phyloP scores from a whole-genome alignment of 2,797 vertebrate species.

The Loriculus beryllinus region DNA sequence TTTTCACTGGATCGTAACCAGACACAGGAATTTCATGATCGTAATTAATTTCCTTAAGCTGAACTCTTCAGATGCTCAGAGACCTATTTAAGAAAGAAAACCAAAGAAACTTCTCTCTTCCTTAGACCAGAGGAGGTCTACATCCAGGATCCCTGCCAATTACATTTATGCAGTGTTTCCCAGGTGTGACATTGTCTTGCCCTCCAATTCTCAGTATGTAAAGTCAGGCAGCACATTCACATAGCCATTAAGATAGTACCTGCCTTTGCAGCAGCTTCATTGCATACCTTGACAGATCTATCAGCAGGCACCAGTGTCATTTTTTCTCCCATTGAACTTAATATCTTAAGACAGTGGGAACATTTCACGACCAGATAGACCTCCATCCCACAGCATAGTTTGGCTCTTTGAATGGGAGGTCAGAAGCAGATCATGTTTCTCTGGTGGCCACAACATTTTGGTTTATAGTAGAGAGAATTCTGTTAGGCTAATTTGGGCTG shows the following conservation, averaged over 20 bases:
- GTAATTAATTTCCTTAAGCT: not conserved
- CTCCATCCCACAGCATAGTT: not conserved
- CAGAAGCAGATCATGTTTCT: not conserved
- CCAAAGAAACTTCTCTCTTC: not conserved
- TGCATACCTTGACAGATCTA: not conserved
- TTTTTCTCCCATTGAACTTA: conserved; percentile 10
- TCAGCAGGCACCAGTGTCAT: not conserved
- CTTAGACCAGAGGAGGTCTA: not conserved
- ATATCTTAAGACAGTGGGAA: not conserved
- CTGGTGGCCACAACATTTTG: not conserved
- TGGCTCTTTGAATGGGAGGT: not conserved
- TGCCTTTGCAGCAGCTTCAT: conserved; percentile 13
- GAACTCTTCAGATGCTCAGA: not conserved
- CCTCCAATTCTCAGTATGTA: not conserved
- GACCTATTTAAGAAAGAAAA: not conserved
- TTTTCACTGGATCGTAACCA: not conserved
- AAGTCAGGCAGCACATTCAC: not conserved
- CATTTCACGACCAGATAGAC: not conserved
- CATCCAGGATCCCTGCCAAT: not conserved
- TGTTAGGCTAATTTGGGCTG: not conserved
- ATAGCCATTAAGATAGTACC: not conserved
- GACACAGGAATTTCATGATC: not conserved
- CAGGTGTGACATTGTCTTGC: conserved; percentile 19
- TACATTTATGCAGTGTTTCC: not conserved
- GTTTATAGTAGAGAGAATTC: not conserved